Evolutionary conservation across 2,113 vertebrate genomes (phyloP).

Genomic region (Carassius gibelio): DNA sequence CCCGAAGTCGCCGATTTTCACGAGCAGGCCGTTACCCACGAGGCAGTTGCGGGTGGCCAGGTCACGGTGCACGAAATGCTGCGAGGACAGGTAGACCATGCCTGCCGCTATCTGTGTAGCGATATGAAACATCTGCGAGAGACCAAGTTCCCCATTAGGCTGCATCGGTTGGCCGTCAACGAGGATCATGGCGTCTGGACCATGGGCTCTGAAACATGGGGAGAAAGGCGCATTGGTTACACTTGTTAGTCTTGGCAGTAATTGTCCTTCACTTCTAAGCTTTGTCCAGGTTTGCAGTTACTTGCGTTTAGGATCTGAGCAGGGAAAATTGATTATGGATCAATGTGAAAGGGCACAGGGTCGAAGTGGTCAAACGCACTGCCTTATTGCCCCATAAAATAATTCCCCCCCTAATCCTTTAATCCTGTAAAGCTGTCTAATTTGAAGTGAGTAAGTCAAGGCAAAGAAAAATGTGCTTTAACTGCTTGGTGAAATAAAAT

Average conservation of each 20-base stretch:
- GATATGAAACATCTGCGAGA: slow-evolving; percentile 98
- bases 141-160: slow-evolving; percentile 90
- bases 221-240: neutral
- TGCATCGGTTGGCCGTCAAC: slow-evolving; percentile 95
- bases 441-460: slow-evolving; percentile 31
- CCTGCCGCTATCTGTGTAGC: slow-evolving; percentile 94
- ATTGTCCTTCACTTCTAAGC: slow-evolving; percentile 7
- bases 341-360: slow-evolving; percentile 43
- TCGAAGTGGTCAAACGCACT: slow-evolving; percentile 42
- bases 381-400: slow-evolving; percentile 33
- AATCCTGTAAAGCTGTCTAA: slow-evolving; percentile 35
- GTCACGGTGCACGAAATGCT: slow-evolving; percentile 98
- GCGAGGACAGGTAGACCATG: slow-evolving; percentile 95
- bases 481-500: slow-evolving; percentile 19
- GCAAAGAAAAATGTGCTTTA: slow-evolving; percentile 14
- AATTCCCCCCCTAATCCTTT: slow-evolving; percentile 22
- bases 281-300: slow-evolving; percentile 1
- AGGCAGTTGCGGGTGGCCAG: slow-evolving; percentile 98
- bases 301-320: neutral
- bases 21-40: slow-evolving; percentile 93
- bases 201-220: slow-evolving; percentile 84
- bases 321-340: slow-evolving; percentile 37
- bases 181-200: slow-evolving; percentile 95
- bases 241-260: slow-evolving; percentile 19
- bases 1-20: slow-evolving; percentile 99